A percentile compares a stretch with the other conserved stretches of the same genome.
These are phyloP conservation scores for Nerophis lumbriciformis DNA, from an alignment of 2,113 vertebrate genomes.

Conservation along the genomic window DNA sequence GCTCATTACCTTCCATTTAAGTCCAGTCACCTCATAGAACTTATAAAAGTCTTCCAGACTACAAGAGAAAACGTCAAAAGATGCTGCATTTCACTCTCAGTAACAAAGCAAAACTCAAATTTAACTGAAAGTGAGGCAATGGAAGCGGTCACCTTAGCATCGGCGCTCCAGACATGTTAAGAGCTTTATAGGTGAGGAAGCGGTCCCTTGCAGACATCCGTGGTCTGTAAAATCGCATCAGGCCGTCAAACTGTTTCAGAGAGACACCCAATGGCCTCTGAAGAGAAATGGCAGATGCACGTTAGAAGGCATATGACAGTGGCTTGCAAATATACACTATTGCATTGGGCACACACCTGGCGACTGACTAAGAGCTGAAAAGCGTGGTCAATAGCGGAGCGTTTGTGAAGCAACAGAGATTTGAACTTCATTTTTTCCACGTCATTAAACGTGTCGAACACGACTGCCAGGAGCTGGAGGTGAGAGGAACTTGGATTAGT, in stretches of 20 bases:
- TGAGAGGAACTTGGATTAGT: neutral
- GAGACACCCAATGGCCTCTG: conserved; percentile 85
- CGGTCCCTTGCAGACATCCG: conserved; percentile 85
- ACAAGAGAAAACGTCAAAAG: conserved; percentile 29
- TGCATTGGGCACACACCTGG: conserved; percentile 68
- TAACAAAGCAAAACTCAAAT: neutral
- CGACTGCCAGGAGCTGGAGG: conserved; percentile 86
- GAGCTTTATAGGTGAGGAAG: conserved; percentile 90
- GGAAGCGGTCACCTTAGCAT: conserved; percentile 78
- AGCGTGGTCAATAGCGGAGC: conserved; percentile 86
- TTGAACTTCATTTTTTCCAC: conserved; percentile 98
- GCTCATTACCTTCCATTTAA: conserved; percentile 90
- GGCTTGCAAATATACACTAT: neutral
- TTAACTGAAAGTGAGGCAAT: neutral
- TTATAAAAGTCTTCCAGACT: conserved; percentile 94
- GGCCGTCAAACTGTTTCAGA: conserved; percentile 91
- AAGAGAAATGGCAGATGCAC: conserved; percentile 7
- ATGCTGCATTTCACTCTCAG: neutral
- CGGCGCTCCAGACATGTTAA: conserved; percentile 79
- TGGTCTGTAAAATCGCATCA: conserved; percentile 91
- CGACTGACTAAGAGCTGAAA: conserved; percentile 84
- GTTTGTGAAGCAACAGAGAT: conserved; percentile 92
- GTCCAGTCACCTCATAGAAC: conserved; percentile 91
- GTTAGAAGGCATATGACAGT: neutral
- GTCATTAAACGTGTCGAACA: conserved; percentile 96